Evolutionary conservation across 2,797 vertebrate species (phyloP).

Genomic region (Muscicapa striata): DNA sequence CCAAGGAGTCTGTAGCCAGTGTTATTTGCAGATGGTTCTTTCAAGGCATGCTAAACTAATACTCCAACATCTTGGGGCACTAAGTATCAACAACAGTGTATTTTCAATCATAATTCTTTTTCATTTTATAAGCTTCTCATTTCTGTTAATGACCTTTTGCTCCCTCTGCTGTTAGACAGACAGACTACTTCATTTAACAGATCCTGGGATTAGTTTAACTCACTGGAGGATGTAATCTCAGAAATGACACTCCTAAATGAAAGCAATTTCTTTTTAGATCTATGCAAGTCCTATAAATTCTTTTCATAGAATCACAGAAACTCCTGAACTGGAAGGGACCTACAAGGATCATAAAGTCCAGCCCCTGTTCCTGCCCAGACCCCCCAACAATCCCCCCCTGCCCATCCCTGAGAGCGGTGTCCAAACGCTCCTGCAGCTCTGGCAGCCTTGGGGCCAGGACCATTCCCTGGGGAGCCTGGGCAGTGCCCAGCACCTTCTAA

Average conservation of each 20-base stretch:
- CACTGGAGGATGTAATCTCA: background rate
- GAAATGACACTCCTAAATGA: background rate
- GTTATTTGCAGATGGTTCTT: background rate
- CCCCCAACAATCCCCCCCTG: background rate
- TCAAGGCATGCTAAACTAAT: background rate
- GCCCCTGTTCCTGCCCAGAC: accelerated
- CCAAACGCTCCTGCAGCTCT: background rate
- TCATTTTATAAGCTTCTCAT: background rate
- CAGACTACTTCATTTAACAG: background rate
- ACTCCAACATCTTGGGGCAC: background rate
- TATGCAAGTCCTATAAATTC: background rate
- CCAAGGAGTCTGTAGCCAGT: background rate
- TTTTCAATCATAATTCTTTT: background rate
- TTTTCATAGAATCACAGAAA: background rate
- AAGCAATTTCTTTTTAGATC: background rate
- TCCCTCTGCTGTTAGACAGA: background rate
- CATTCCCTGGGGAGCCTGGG: background rate
- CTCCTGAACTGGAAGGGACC: background rate
- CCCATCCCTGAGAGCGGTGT: background rate
- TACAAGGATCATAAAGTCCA: accelerated
- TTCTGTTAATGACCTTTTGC: background rate
- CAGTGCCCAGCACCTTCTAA: background rate
- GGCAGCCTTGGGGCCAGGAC: background rate
- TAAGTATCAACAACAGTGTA: background rate
- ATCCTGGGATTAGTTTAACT: background rate